Conservation (phyloP, 2,113 vertebrate species). For the Brachionichthys hirsutus region DNA sequence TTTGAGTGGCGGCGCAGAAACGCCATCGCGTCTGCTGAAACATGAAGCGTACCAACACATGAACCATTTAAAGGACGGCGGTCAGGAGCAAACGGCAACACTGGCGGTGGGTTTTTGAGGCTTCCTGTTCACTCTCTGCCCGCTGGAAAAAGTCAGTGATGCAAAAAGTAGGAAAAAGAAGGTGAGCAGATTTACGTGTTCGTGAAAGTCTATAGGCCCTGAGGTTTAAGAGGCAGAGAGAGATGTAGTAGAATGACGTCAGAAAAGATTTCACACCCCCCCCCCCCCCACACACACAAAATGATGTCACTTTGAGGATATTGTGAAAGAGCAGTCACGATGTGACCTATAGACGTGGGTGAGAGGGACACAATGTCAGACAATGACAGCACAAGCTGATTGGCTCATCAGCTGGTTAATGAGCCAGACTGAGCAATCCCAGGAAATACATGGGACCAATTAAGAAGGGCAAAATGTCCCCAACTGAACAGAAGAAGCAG, state of each 20-base stretch:
- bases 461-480: background rate
- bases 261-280: conserved; percentile 17
- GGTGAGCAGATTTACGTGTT: conserved; percentile 44
- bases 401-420: conserved; percentile 31
- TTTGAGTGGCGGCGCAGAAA: conserved; percentile 29
- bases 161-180: conserved; percentile 38
- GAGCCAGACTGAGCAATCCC: conserved; percentile 18
- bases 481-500: conserved; percentile 10
- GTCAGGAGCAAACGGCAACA: conserved; percentile 28
- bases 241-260: conserved; percentile 26
- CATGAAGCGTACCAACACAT: conserved; percentile 16
- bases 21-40: conserved; percentile 39
- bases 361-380: conserved; percentile 21
- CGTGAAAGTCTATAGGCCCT: conserved; percentile 72
- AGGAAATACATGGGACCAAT: conserved; percentile 15
- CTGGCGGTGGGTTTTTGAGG: conserved; percentile 27
- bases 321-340: conserved; percentile 6
- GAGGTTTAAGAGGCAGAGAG: conserved; percentile 75
- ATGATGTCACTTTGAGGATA: conserved; percentile 11
- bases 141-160: conserved; percentile 24
- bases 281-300: conserved; percentile 12
- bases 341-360: conserved; percentile 11
- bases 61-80: conserved; percentile 23
- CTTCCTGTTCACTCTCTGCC: conserved; percentile 31
- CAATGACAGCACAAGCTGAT: conserved; percentile 16